Base-by-base conservation (phyloP, 1,140 invertebrate species). In the Drosophila subpulchrella region DNA sequence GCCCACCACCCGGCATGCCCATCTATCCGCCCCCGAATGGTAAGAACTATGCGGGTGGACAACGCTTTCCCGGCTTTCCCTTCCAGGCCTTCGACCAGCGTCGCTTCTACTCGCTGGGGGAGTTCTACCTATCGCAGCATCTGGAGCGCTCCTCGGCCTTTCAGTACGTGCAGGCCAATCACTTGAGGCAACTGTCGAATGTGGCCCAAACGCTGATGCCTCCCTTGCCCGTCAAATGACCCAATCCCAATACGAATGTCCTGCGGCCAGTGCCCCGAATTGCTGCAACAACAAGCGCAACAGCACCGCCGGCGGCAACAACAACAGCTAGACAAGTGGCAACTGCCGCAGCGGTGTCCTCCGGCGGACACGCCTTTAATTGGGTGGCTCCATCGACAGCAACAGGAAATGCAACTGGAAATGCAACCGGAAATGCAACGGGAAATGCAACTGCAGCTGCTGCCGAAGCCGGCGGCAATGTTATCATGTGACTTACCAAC, bases 151-250 rank as follows among this genome's bases (percentile, higher is more conserved):
- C 88, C 38, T 92, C 92, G 38, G 91, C 92, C 20, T 92, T 92
- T 71, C 91, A 92, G 50, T 92, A 92, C 15, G 91, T 92, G 8
- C 80, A 92, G 42, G 78, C 91, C 38, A 91, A 85, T 66, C 88
- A 92, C 63, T 51, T 91, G 65, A 46, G 90, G 30, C 91, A 91
- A 38, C 42, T 91, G 13, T 90, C 81, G 20, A 78, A 59, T 55
- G 83, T 78, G 55, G 90, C 81, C 11, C 73, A 78, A 38, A 81
- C 77, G 6, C 76, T 91, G 51, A 11, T 84, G 72, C 79, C 91
- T 1, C 90, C 91, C n/a, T 17, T 89, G 66, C 58, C 85, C 2
- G 91, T 91, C 11, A 92, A 92, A 92, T 92, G 91, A 92, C 91
- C 82, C 78, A 82, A 81, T 61, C 61, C 75, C 51, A 79, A 77